A percentile compares a stretch with the other conserved stretches of the same genome.
Evolutionary conservation across 2,888 invertebrate species (phyloP).

Genomic region (Incurvaria masculella): DNA sequence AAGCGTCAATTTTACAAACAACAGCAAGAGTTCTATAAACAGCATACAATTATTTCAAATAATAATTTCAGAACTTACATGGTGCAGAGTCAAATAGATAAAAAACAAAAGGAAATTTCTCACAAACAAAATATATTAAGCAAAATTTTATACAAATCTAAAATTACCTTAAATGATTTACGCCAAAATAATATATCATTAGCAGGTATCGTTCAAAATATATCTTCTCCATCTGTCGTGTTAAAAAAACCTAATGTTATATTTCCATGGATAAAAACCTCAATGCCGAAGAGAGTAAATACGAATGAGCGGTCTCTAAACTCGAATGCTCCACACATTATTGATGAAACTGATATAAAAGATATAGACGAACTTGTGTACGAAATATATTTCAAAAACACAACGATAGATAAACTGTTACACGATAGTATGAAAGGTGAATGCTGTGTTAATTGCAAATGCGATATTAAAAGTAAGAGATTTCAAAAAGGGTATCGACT

Average conservation of each 20-base stretch:
- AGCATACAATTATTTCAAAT: too few species aligned
- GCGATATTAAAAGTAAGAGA: conserved; percentile 19
- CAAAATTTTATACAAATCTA: conserved; percentile 37
- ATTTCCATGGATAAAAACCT: conserved; percentile 14
- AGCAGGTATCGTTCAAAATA: conserved; percentile 9
- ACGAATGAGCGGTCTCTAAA: conserved; percentile 24
- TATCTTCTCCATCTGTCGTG: neutral
- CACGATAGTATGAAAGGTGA: conserved; percentile 18
- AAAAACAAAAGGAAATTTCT: conserved; percentile 40
- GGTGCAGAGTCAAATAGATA: conserved; percentile 37
- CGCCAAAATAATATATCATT: too few species aligned
- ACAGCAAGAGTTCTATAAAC: conserved; percentile 38
- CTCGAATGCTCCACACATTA: conserved; percentile 35
- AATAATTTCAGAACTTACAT: conserved; percentile 41
- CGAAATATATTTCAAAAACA: conserved; percentile 48
- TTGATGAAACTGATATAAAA: conserved; percentile 39
- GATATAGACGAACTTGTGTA: conserved; percentile 43
- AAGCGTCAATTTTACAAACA: conserved; percentile 40
- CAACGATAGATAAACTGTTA: conserved; percentile 40
- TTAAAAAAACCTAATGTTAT: neutral
- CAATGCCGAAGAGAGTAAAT: conserved; percentile 10
- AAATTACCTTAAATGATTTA: conserved; percentile 29
- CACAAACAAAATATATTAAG: conserved; percentile 41
- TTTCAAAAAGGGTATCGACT: conserved; percentile 24
- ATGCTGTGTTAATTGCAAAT: neutral